phyloP scores from a whole-genome alignment of 2,113 vertebrate species.

The Rissa tridactyla region DNA sequence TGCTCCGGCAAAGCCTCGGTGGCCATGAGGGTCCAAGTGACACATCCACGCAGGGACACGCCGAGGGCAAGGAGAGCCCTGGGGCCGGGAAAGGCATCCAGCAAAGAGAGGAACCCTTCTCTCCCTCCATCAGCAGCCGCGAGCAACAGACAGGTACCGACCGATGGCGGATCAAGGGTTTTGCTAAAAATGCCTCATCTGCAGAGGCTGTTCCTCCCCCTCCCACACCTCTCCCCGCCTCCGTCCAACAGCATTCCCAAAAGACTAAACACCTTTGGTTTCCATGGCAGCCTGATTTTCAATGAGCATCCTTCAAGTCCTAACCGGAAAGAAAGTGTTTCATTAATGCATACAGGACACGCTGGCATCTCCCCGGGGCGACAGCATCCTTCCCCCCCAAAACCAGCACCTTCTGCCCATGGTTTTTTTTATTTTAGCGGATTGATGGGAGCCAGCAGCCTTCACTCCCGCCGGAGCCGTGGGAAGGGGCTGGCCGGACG shows the following conservation, averaged over 20 bases:
- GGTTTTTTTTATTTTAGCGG: background rate
- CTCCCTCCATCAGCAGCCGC: background rate
- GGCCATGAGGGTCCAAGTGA: rapidly evolving
- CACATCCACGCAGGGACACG: background rate
- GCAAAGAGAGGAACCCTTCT: background rate
- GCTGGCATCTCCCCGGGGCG: background rate
- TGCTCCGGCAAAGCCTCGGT: background rate
- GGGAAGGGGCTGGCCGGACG: background rate
- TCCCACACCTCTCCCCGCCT: background rate
- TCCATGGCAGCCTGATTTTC: constrained; percentile 70
- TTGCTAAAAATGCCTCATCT: background rate
- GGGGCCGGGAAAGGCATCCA: background rate
- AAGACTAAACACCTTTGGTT: constrained; percentile 69
- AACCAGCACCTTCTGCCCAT: background rate
- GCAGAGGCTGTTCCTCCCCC: background rate
- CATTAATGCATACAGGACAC: constrained; percentile 49
- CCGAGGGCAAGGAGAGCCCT: background rate
- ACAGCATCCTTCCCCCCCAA: background rate
- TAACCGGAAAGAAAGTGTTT: constrained; percentile 46
- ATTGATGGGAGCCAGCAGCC: background rate
- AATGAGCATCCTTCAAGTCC: constrained; percentile 63
- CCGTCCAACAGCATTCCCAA: constrained; percentile 56
- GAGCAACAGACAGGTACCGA: background rate
- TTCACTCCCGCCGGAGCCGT: rapidly evolving
- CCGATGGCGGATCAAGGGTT: background rate